phyloP scores from a whole-genome alignment of 1,140 invertebrate genomes.

The Drosophila willistoni region DNA sequence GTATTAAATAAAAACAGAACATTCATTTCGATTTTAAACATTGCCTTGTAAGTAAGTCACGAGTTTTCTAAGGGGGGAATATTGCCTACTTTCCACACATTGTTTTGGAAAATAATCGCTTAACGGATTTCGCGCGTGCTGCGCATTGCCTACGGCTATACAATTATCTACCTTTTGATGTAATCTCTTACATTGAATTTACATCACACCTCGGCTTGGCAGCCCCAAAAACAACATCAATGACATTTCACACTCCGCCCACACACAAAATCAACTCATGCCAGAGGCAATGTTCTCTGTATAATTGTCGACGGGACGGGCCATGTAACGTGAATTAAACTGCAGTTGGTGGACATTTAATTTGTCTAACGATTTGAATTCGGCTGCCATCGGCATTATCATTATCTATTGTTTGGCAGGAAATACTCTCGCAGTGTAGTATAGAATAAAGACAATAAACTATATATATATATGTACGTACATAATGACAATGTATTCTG shows the following conservation, averaged over 20 bases:
- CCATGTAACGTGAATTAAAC: conserved; percentile 44
- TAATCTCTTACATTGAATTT: conserved; percentile 35
- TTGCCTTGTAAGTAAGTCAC: background rate
- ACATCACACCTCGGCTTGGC: conserved; percentile 30
- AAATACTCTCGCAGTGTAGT: conserved; percentile 48
- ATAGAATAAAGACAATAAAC: conserved; percentile 16
- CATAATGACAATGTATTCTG: conserved; percentile 52
- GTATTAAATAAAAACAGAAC: too few species aligned
- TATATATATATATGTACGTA: conserved; percentile 23
- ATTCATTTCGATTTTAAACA: too few species aligned
- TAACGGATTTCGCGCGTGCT: conserved; percentile 43
- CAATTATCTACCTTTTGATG: conserved; percentile 38
- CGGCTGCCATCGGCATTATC: background rate
- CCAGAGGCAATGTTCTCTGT: conserved; percentile 20
- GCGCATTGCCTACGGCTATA: conserved; percentile 31
- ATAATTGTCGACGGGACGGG: conserved; percentile 39
- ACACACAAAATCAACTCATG: background rate
- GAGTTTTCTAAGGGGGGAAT: background rate
- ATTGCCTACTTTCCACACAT: background rate
- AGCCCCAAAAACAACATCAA: background rate
- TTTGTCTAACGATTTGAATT: conserved; percentile 59
- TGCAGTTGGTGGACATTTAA: conserved; percentile 61
- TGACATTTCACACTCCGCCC: conserved; percentile 25
- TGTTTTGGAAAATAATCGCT: background rate
- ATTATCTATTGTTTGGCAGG: conserved; percentile 64